Base-by-base conservation (phyloP, 2,113 vertebrate genomes). In the Lonchura striata region DNA sequence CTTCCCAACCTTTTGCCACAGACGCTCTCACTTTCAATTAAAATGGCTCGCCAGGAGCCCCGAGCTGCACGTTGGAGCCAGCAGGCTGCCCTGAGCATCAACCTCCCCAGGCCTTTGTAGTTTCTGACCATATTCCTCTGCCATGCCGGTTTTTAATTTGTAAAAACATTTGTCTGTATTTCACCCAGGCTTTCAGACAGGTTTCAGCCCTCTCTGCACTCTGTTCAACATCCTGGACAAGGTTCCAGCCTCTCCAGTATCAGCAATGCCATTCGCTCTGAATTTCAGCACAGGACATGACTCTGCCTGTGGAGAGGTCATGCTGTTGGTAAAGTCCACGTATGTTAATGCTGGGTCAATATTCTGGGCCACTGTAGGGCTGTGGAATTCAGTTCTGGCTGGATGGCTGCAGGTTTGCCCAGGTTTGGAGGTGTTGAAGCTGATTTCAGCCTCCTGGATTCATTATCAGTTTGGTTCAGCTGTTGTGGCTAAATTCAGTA, bases 1-100 rank as follows among this genome's bases (percentile, higher is more conserved):
- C 95, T 96, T 87, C 91, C 66, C 92, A 88, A 96, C 85, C 94
- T 90, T 92, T 97, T 84, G 82, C 90, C 37, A 56, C 88, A 41
- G 72, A 91, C 1, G 7, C 52, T 88, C 85, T 64, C 85, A 28
- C 90, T 97, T 92, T 90, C 96, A 92, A 94, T 96, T 95, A 92
- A 94, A 96, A 69, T 4, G 37, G 41, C 92, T 94, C 72, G 2
- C 95, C 80, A 39, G 94, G 95, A 97, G 8, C 86, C 53, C 56
- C 0, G 37, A 88, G 85, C 71, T 35, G 93, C 33, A 21, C 27
- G 63, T 17, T 74, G 28, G 92, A 93, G 90, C 76, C 91, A 94
- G 94, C 95, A 83, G 92, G 92, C 66, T 88, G 90, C 66, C 39
- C 54, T 12, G n/a, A 96, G 49, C 90, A 88, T 47, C n/a, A 82